Conservation (phyloP, 2,888 invertebrate genomes). For the Corbicula japonica region DNA sequence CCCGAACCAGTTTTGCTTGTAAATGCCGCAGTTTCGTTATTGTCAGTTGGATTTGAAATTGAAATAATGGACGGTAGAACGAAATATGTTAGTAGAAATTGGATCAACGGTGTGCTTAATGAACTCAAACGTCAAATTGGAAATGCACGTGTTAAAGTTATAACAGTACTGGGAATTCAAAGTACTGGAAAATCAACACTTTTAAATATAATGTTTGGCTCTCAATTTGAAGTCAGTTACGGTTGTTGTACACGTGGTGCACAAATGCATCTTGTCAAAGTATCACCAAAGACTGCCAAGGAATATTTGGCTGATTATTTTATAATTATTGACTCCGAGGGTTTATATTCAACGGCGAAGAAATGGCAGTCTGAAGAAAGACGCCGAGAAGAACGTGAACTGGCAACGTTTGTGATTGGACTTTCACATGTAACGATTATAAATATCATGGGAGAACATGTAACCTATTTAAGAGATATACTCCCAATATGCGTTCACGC, state of each 20-base stretch:
- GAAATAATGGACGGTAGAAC: slow-evolving; percentile 54
- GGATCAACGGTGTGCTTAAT: slow-evolving; percentile 30
- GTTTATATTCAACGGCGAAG: slow-evolving; percentile 37
- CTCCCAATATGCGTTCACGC: slow-evolving; percentile 36
- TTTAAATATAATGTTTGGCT: slow-evolving; percentile 54
- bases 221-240: slow-evolving; percentile 44
- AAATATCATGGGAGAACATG: slow-evolving; percentile 47
- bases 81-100: slow-evolving; percentile 21
- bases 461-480: slow-evolving; percentile 31
- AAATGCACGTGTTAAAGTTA: slow-evolving; percentile 14
- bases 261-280: slow-evolving; percentile 30
- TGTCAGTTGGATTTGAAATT: slow-evolving; percentile 27
- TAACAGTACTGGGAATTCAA: slow-evolving; percentile 53
- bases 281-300: neutral
- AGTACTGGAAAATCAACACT: slow-evolving; percentile 58
- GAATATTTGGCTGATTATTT: slow-evolving; percentile 29
- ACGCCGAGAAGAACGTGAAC: slow-evolving; percentile 35
- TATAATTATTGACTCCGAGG: slow-evolving; percentile 52
- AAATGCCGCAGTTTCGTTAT: slow-evolving; percentile 12
- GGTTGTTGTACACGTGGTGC: slow-evolving; percentile 53
- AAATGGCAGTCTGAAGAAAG: neutral
- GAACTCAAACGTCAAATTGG: neutral
- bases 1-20: neutral
- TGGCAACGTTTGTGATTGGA: slow-evolving; percentile 50
- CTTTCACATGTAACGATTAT: slow-evolving; percentile 29